Evolutionary conservation across 2,888 invertebrate species (phyloP), one percentile per base, ranked within the genome.

Genomic region (Troides oblongomaculatus): DNA sequence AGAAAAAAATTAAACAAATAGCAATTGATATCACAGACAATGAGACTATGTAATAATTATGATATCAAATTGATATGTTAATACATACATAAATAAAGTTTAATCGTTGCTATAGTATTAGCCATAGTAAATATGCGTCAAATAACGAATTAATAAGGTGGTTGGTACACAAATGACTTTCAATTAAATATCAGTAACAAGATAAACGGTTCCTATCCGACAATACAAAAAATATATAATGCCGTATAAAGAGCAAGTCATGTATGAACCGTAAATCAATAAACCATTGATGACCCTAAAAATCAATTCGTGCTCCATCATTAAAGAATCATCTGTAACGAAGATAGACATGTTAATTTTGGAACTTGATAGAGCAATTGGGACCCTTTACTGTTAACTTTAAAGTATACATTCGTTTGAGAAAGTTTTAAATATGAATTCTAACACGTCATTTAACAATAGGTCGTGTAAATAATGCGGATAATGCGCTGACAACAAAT

Each of bases 291-390:
- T 85, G 84, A 82, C 87, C 88, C 85, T 83, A 84, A 85, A 82
- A 90, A 90, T 90, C 84, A 88, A 90, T 90, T 90, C 77, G 81
- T 83, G 82, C 84, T 82, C 80, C 80, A 86, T 90, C 86, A 90
- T 92, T 88, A 90, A 86, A 84, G 82, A 85, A 91, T 91, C 87
- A 88, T 88, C 89, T 87, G 89, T 89, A 89, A 89, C 89, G 84
- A 88, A 90, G 87, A 89, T 81, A 80, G 86, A 92, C 87, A 85
- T 87, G 86, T 91, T 89, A 88, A 91, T 92, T 88, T 72, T 73
- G 17, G 68, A 73, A 58, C 70, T 72, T 18, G 39, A 46, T 30
- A 70, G 80, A 77, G 74, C 81, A 85, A 80, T 79, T 69, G 78
- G 74, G 74, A 74, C 82, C 75, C 78, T 87, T 70, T 21, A n/a